Evolutionary conservation across 2,888 invertebrate genomes (phyloP).

Genomic region (Adelognathus sp.): DNA sequence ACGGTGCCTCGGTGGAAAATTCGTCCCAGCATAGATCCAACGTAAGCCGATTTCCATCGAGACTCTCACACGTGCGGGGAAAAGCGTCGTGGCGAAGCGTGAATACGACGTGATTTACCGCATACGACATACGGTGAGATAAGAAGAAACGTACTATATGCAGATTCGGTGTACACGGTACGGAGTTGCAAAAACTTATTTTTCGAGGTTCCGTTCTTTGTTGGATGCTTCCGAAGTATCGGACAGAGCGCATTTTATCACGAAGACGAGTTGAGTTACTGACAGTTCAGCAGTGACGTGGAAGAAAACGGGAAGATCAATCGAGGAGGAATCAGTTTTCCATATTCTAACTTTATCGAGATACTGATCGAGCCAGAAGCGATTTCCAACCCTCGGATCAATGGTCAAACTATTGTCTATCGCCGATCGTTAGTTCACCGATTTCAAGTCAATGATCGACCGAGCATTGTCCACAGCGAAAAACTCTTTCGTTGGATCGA

Average conservation of each 20-base stretch:
- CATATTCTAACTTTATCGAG: no score
- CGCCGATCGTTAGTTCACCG: no score
- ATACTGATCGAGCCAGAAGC: no score
- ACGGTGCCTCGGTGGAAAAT: constrained; percentile 30
- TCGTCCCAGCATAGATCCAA: constrained; percentile 22
- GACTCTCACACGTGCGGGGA: not conserved
- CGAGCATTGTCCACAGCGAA: no score
- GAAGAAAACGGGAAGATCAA: no score
- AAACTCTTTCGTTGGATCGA: no score
- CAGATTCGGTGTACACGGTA: not conserved
- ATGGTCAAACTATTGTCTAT: no score
- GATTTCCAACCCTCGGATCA: no score
- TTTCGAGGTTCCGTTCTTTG: constrained; percentile 12
- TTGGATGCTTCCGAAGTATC: not conserved
- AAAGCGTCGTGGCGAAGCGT: not conserved
- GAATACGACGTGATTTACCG: not conserved
- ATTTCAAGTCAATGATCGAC: no score
- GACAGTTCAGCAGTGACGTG: no score
- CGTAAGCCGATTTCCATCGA: constrained; percentile 46
- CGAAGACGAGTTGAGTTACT: not conserved
- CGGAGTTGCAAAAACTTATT: constrained; percentile 32
- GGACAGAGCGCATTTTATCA: constrained; percentile 19
- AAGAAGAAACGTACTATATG: no score
- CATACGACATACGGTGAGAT: not conserved
- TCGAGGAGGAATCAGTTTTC: no score